Evolutionary conservation across 2,888 invertebrate genomes (phyloP).

Genomic region (Lydus trimaculatus): DNA sequence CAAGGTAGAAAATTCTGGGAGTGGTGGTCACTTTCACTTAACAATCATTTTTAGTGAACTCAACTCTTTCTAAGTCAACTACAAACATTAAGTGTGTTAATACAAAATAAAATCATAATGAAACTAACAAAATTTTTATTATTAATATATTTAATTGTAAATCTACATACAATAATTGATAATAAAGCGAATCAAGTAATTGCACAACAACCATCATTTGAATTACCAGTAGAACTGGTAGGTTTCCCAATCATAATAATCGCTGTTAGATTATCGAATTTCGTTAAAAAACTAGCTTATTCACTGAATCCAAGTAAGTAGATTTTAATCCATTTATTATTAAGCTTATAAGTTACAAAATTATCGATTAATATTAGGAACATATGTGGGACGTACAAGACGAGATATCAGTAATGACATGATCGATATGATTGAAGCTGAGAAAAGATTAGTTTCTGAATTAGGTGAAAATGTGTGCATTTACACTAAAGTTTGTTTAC

Average conservation of each 20-base stretch:
- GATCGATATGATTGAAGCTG: constrained; percentile 75
- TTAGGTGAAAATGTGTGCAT: constrained; percentile 81
- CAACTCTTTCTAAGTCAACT: constrained; percentile 33
- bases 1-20: constrained; percentile 37
- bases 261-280: constrained; percentile 80
- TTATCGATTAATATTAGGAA: constrained; percentile 62
- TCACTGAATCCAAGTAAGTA: constrained; percentile 81
- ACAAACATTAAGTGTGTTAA: constrained; percentile 28
- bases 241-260: constrained; percentile 85
- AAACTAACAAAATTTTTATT: constrained; percentile 19
- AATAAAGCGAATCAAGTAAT: constrained; percentile 34
- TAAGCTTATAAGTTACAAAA: too few relatives aligned
- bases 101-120: constrained; percentile 18
- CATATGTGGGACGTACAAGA: constrained; percentile 72
- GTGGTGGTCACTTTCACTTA: constrained; percentile 58
- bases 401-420: constrained; percentile 65
- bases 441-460: constrained; percentile 78
- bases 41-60: constrained; percentile 36
- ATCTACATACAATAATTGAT: constrained; percentile 25
- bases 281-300: constrained; percentile 83
- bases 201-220: constrained; percentile 65
- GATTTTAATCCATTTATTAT: not conserved
- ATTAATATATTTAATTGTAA: constrained; percentile 20
- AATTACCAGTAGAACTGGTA: constrained; percentile 83
- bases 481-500: constrained; percentile 78